phyloP scores from a whole-genome alignment of 2,888 invertebrate genomes.

The Parnassius smintheus region DNA sequence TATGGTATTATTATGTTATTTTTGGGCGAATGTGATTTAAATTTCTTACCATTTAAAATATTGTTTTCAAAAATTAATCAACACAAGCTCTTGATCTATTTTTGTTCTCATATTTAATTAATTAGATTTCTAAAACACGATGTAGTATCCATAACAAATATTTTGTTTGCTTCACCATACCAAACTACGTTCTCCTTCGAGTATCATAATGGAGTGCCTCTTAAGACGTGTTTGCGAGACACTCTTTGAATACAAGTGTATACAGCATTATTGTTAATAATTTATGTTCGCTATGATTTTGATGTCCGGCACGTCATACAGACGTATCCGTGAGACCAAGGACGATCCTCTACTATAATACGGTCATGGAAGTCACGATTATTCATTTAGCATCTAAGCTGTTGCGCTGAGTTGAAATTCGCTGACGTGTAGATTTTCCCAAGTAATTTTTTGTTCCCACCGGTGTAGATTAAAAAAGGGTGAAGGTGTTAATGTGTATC shows the following conservation, averaged over 20 bases:
- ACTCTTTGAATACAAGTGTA: conserved; percentile 57
- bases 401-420: conserved; percentile 42
- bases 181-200: conserved; percentile 36
- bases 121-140: conserved; percentile 18
- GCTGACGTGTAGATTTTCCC: conserved; percentile 50
- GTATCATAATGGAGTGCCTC: conserved; percentile 40
- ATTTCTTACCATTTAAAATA: background rate
- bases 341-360: conserved; percentile 54
- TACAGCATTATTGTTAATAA: conserved; percentile 40
- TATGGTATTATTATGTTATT: too few relatives aligned
- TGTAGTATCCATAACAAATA: conserved; percentile 47
- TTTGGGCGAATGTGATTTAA: too few relatives aligned
- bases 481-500: conserved; percentile 76
- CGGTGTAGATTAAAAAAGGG: conserved; percentile 74
- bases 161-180: conserved; percentile 38
- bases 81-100: conserved; percentile 46
- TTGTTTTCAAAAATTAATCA: conserved; percentile 6
- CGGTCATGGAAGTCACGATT: conserved; percentile 54
- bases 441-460: conserved; percentile 51
- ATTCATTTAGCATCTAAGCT: conserved; percentile 36
- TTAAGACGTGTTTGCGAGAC: conserved; percentile 44
- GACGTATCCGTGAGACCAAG: conserved; percentile 53
- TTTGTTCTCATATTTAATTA: conserved; percentile 46
- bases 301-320: conserved; percentile 52
- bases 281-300: conserved; percentile 51